Evolutionary conservation across 2,888 invertebrate species (phyloP), one percentile per base, ranked within the genome.

Genomic region (Bugulina stolonifera): DNA sequence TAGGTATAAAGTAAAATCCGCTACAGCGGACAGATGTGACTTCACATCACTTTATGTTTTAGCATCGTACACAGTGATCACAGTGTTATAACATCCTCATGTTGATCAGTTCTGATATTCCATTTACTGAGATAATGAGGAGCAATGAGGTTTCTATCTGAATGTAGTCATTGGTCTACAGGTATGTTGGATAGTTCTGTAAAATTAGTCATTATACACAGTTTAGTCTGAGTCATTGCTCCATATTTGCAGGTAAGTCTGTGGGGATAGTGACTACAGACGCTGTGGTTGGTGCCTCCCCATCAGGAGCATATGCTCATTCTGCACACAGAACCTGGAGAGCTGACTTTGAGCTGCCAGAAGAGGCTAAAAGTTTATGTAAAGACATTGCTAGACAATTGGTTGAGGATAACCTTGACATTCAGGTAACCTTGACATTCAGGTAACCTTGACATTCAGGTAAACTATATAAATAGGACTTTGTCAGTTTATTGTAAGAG

Each of bases 271-370:
- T 77, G 10, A 78, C 77, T 1, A 78, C 75, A 5, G 72, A 77
- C 18, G 58, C 75, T n/a, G 55, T 77, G n/a, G 77, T 76, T 1
- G 76, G 76, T 69, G 76, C 77, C n/a, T 76, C 76, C 27, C 77
- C 77, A 10, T 73, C 77, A 22, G 73, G 74, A 27, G 58, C 74
- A 22, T 77, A 76, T 71, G 76, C 77, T 35, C 71, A 76, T 34
- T n/a, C 75, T 0, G 43, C 75, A 25, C n/a, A 71, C 14, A 54
- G 77, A 57, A 54, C 75, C 69, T 77, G 75, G 76, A 75, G 73
- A 71, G 54, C n/a, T 23, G 74, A 75, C 55, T 22, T 69, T 10
- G 69, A 72, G n/a, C 25, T 73, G 10, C 69, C 71, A 0, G 55
- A 27, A 25, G 54, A 69, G 1, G 72, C 58, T 35, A 25, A 35